phyloP scores from a whole-genome alignment of 2,113 vertebrate genomes.

The Dryoscopus gambensis region DNA sequence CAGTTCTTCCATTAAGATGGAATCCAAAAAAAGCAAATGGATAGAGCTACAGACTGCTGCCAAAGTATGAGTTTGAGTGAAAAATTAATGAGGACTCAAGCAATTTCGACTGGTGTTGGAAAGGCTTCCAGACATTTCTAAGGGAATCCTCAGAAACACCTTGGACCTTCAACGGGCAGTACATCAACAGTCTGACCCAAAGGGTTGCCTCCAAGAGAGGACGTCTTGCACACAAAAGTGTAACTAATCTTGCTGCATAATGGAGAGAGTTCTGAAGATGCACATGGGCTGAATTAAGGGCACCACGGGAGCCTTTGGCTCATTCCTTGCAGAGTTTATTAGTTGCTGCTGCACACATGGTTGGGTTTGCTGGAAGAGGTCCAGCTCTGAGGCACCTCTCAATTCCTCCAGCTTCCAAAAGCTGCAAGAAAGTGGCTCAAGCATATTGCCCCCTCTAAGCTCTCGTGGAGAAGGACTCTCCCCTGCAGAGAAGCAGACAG shows the following conservation, averaged over 20 bases:
- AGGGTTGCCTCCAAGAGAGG: background rate
- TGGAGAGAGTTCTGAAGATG: slow-evolving; percentile 25
- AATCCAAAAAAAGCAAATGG: background rate
- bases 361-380: slow-evolving; percentile 34
- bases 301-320: slow-evolving; percentile 1
- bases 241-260: slow-evolving; percentile 23
- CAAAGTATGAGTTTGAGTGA: background rate
- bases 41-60: background rate
- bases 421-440: background rate
- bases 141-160: background rate
- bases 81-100: slow-evolving; percentile 26
- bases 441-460: background rate
- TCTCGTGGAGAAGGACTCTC: background rate
- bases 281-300: slow-evolving; percentile 57
- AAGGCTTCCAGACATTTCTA: background rate
- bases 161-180: background rate
- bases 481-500: slow-evolving; percentile 22
- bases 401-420: slow-evolving; percentile 1
- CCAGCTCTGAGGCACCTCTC: slow-evolving; percentile 47
- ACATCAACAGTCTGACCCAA: background rate
- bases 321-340: slow-evolving; percentile 37
- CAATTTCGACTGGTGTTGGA: slow-evolving; percentile 27
- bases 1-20: background rate
- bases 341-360: slow-evolving; percentile 49
- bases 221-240: background rate